Evolutionary conservation across 37 sponge, comb jelly and placozoan species (phyloP), one percentile per base, ranked within the genome.

Genomic region (Aplysina aerophoba): DNA sequence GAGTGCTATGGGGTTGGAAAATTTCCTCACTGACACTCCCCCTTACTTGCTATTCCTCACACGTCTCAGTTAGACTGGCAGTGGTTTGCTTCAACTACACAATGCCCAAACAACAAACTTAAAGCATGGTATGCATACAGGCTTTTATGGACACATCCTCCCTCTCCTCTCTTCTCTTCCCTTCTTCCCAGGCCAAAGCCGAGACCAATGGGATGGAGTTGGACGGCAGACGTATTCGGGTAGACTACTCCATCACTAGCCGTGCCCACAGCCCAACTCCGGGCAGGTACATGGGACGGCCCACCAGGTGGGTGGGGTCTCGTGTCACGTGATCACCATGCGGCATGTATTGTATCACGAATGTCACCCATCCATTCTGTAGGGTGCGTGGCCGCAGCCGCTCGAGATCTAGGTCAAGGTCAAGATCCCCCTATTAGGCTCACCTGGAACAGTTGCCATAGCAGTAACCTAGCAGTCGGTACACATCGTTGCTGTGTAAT

Each of bases 241-340:
- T 98, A 0, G 99, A 98, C 58, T 98, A 88, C 90, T 96, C 97
- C 62, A 94, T 98, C 40, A 98, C 99, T n/a, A 98, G 96, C 73
- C 81, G 99, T 33, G 87, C 99, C 8, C 99, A 98, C 85, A 98
- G 94, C 33, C 99, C 99, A 20, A 98, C 99, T 15, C 99, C 99
- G 4, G 99, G 99, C 12, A 89, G 91, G 41, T 98, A 98, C 83
- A 98, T 98, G 99, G 99, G 99, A 8, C 75, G 81, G 53, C 95
- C 99, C 16, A 94, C 96, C 28, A 77, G 84, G 89, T 87, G 38
- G 22, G 84, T 83, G 64, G 8, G 82, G 25, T 31, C 58, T 37
- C 41, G 71, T 69, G 71, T 69, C 8, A 8, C 50, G 8, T 44
- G 50, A 44, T 44, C 50, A 44, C 50, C 50, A 44, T 44, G 50